Percentiles rank a stretch among this genome's conserved stretches.
These are phyloP conservation scores for Onchidella celtica DNA, from an alignment of 2,888 invertebrate species.

Conservation along the genomic window DNA sequence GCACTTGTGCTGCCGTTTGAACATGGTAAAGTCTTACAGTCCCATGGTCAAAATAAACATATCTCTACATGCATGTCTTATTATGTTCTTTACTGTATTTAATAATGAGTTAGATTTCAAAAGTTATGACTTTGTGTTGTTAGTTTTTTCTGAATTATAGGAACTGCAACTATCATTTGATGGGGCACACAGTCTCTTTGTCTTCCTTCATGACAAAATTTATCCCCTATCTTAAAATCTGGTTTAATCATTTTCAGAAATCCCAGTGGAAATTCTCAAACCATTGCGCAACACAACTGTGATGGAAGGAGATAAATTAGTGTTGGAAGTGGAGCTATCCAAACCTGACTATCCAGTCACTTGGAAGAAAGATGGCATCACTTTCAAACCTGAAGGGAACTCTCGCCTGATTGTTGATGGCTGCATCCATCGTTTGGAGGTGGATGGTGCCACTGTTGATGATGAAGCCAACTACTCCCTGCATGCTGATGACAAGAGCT, in stretches of 20 bases:
- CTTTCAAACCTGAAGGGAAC: conserved; percentile 63
- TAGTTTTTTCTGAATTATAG: too few species aligned
- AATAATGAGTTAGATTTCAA: too few species aligned
- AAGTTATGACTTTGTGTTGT: too few species aligned
- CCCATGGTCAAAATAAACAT: too few species aligned
- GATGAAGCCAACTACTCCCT: conserved; percentile 79
- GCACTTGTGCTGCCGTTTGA: too few species aligned
- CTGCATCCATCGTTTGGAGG: conserved; percentile 70
- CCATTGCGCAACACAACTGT: conserved; percentile 69
- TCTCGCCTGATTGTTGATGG: conserved; percentile 68
- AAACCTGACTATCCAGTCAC: conserved; percentile 72
- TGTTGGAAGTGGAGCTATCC: conserved; percentile 74
- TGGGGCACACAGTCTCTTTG: too few species aligned
- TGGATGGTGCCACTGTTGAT: conserved; percentile 69
- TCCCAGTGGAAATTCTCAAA: conserved; percentile 62
- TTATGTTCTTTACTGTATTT: too few species aligned
- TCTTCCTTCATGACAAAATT: too few species aligned
- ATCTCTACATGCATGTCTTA: too few species aligned
- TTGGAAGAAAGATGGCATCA: conserved; percentile 78
- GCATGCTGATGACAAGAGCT: conserved; percentile 70
- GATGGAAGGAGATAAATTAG: conserved; percentile 68
- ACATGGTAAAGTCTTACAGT: too few species aligned
- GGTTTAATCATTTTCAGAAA: conserved; percentile 61
- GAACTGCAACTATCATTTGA: too few species aligned
- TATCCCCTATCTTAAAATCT: too few species aligned